Conservation (phyloP, 2,113 vertebrate genomes). For the Megaceryle torquata region DNA sequence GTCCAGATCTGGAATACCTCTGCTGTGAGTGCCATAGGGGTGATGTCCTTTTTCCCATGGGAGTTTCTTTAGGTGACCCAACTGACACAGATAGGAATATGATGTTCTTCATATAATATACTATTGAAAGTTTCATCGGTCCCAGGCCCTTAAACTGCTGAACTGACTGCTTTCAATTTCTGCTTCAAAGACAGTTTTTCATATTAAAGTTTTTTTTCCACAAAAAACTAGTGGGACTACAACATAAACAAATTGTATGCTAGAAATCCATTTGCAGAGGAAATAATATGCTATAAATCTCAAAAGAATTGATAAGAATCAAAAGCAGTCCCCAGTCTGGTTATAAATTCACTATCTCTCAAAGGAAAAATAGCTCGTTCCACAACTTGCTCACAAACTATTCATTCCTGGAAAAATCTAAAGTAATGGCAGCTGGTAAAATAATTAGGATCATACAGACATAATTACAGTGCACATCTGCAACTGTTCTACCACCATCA, state of each 20-base stretch:
- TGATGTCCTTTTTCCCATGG: neutral
- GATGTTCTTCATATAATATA: neutral
- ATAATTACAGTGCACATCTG: slow-evolving; percentile 33
- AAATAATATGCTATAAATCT: slow-evolving; percentile 49
- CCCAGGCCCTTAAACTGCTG: neutral
- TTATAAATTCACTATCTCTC: slow-evolving; percentile 44
- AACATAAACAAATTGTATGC: slow-evolving; percentile 34
- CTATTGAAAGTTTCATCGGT: neutral
- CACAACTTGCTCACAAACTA: neutral
- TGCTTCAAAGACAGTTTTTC: slow-evolving; percentile 40
- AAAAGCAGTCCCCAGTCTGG: neutral
- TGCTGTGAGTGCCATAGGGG: neutral
- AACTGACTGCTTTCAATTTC: slow-evolving; percentile 14
- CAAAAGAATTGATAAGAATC: slow-evolving; percentile 43
- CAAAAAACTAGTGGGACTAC: slow-evolving; percentile 9
- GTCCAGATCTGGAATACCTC: neutral
- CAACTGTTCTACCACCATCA: slow-evolving; percentile 38
- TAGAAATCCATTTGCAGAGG: slow-evolving; percentile 48
- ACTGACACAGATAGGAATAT: accelerated
- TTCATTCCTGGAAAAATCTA: slow-evolving; percentile 29
- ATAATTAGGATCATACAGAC: slow-evolving; percentile 60
- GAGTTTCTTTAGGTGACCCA: neutral
- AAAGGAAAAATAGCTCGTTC: slow-evolving; percentile 32
- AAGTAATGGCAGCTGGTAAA: slow-evolving; percentile 58
- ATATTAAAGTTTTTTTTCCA: slow-evolving; percentile 23